These are phyloP conservation scores for Aphrocallistes beatrix DNA, from an alignment of 37 sponge, comb jelly and placozoan genomes.

Conservation along the genomic window DNA sequence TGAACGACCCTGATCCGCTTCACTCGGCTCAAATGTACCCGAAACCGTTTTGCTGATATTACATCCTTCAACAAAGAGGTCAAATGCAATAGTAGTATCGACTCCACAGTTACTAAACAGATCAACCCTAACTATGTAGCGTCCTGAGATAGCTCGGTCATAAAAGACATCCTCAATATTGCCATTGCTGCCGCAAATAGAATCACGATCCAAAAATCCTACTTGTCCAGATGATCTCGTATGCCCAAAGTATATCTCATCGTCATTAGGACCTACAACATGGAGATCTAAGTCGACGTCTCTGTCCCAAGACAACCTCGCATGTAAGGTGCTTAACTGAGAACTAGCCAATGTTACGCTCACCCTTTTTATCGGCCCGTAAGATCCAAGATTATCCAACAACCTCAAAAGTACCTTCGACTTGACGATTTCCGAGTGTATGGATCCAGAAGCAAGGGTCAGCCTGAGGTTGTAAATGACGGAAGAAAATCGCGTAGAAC, in stretches of 20 bases:
- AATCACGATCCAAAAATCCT: neutral
- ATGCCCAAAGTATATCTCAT: neutral
- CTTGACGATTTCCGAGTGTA: neutral
- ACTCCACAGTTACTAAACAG: neutral
- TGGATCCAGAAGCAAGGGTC: neutral
- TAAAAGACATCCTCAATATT: neutral
- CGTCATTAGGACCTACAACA: neutral
- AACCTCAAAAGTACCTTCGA: neutral
- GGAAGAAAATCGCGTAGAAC: neutral
- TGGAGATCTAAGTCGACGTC: neutral
- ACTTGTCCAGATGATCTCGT: neutral
- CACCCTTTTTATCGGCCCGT: neutral
- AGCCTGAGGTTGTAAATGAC: neutral
- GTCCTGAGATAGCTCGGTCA: neutral
- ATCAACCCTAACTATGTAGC: neutral
- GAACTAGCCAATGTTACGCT: neutral
- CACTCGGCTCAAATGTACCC: neutral
- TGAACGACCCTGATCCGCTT: neutral
- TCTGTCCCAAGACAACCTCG: conserved; percentile 10
- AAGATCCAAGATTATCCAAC: neutral
- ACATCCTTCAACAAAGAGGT: neutral
- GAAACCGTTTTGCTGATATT: neutral
- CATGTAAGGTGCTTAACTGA: neutral
- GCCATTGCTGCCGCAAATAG: neutral
- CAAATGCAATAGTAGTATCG: neutral